phyloP scores from a whole-genome alignment of 1,140 invertebrate species.

The Zelostemma sp. region DNA sequence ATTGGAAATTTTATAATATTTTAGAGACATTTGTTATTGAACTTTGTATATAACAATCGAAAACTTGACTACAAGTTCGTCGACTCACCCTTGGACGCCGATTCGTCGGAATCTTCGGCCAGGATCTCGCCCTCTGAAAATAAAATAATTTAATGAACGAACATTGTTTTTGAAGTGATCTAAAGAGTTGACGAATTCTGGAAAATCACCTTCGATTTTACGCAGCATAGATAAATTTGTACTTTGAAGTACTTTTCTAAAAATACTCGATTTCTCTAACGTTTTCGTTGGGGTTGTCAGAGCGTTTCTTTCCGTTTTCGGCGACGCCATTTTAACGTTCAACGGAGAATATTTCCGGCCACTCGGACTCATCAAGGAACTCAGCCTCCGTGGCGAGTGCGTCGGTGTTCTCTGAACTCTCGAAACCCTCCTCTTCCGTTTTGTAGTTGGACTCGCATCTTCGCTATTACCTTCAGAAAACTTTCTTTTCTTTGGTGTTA shows the following conservation, averaged over 20 bases:
- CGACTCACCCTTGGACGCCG: slow-evolving; percentile 24
- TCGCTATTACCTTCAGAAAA: slow-evolving; percentile 10
- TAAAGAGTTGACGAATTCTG: neutral
- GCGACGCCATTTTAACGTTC: slow-evolving; percentile 58
- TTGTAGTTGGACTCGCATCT: slow-evolving; percentile 18
- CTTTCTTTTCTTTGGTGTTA: slow-evolving; percentile 54
- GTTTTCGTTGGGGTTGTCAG: slow-evolving; percentile 9
- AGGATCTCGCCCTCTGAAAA: slow-evolving; percentile 27
- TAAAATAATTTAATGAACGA: neutral
- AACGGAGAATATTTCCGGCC: slow-evolving; percentile 58
- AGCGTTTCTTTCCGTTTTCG: slow-evolving; percentile 38
- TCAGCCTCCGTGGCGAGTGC: slow-evolving; percentile 20
- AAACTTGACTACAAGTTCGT: neutral
- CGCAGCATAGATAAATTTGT: neutral
- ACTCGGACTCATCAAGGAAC: slow-evolving; percentile 36
- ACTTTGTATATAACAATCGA: too few species aligned
- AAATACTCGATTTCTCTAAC: slow-evolving; percentile 17
- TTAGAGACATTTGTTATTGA: too few species aligned
- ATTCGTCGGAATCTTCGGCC: slow-evolving; percentile 40
- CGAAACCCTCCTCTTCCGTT: slow-evolving; percentile 13
- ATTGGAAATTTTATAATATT: too few species aligned
- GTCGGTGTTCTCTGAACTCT: slow-evolving; percentile 29
- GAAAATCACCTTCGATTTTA: slow-evolving; percentile 1
- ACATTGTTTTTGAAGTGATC: neutral
- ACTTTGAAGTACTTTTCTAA: slow-evolving; percentile 17